Evolutionary conservation across 2,113 vertebrate species (phyloP).

Genomic region (Mus pahari): DNA sequence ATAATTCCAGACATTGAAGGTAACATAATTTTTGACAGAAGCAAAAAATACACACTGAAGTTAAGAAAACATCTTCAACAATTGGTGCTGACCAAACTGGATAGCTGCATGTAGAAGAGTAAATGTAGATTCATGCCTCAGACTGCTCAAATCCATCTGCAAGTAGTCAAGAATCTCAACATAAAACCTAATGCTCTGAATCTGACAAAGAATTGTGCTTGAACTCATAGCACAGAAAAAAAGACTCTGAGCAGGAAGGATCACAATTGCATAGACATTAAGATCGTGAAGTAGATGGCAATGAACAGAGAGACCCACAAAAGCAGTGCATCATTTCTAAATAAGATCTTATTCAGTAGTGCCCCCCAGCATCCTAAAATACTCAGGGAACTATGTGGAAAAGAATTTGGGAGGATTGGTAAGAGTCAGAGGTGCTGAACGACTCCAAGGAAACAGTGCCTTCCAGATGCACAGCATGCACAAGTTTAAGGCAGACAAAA

Average conservation of each 20-base stretch:
- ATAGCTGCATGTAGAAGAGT: not conserved
- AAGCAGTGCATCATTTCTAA: not conserved
- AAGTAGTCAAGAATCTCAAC: not conserved
- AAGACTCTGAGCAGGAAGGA: not conserved
- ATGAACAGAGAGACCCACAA: not conserved
- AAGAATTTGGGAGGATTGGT: not conserved
- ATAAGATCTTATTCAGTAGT: not conserved
- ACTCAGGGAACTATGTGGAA: not conserved
- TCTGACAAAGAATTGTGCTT: not conserved
- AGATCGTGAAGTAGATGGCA: not conserved
- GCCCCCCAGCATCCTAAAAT: not conserved
- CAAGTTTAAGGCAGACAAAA: not conserved
- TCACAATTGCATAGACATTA: not conserved
- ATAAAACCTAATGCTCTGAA: not conserved
- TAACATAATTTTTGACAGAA: not conserved
- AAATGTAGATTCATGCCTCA: not conserved
- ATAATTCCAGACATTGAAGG: not conserved
- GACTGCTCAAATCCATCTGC: not conserved
- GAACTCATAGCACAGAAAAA: not conserved
- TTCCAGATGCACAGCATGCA: not conserved
- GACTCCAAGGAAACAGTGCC: not conserved
- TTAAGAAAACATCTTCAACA: not conserved
- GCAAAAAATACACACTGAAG: not conserved
- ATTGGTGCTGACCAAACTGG: not conserved
- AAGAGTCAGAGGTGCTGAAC: not conserved